Percentiles rank a stretch among this genome's conserved stretches.
Conservation (phyloP, 2,888 invertebrate genomes). For the Halictus quadricinctus region DNA sequence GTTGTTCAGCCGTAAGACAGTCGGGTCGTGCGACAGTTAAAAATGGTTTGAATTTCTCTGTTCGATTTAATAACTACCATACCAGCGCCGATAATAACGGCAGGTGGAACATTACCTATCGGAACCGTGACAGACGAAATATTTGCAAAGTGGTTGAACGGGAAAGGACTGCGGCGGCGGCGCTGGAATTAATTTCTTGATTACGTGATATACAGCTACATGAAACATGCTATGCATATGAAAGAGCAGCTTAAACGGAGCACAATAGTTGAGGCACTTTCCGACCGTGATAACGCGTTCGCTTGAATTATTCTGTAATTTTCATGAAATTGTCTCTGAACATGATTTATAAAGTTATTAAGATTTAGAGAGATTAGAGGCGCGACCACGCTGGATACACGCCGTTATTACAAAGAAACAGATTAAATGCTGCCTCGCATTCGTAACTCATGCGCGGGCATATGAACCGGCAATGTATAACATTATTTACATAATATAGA, state of each 20-base stretch:
- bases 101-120: slow-evolving; percentile 8
- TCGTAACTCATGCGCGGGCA: not conserved
- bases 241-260: slow-evolving; percentile 69
- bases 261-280: slow-evolving; percentile 69
- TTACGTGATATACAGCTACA: slow-evolving; percentile 63
- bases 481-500: not conserved
- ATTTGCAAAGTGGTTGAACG: slow-evolving; percentile 32
- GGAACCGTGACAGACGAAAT: slow-evolving; percentile 12
- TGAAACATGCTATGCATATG: slow-evolving; percentile 67
- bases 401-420: slow-evolving; percentile 44
- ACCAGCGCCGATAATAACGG: not conserved
- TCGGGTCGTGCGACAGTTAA: not conserved
- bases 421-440: slow-evolving; percentile 43
- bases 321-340: slow-evolving; percentile 68
- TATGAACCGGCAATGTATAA: not conserved
- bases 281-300: slow-evolving; percentile 66
- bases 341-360: slow-evolving; percentile 69
- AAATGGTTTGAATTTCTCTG: not conserved
- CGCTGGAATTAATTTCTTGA: slow-evolving; percentile 67
- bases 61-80: not conserved
- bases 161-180: slow-evolving; percentile 24
- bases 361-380: slow-evolving; percentile 67
- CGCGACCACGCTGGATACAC: slow-evolving; percentile 33
- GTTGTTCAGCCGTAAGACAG: not conserved
- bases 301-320: slow-evolving; percentile 71